Evolutionary conservation across 92 coral and sea anemone genomes (phyloP).

Genomic region (Zoanthus gigantus): DNA sequence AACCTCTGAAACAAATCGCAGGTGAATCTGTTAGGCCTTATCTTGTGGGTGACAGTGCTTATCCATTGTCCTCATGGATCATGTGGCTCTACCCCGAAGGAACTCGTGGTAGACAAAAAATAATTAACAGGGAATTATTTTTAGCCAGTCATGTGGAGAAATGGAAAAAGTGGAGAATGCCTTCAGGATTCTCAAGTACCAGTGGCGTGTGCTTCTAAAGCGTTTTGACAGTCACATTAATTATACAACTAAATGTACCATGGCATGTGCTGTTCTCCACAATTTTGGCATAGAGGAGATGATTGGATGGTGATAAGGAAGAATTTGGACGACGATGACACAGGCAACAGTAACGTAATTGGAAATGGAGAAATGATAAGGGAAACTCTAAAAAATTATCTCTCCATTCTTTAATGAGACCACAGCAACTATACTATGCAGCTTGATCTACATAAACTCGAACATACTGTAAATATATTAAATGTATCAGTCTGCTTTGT

Average conservation of each 20-base stretch:
- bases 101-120: conserved; percentile 44
- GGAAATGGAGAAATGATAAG: conserved; percentile 6
- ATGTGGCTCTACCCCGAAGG: conserved; percentile 63
- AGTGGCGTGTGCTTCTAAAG: conserved; percentile 59
- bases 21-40: conserved; percentile 54
- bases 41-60: conserved; percentile 60
- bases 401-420: conserved; percentile 11
- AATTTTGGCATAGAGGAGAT: conserved; percentile 55
- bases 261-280: conserved; percentile 62
- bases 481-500: not conserved
- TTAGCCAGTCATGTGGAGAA: conserved; percentile 24
- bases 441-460: not conserved
- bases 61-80: conserved; percentile 57
- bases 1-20: conserved; percentile 37
- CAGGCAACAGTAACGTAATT: conserved; percentile 11
- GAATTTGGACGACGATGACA: not conserved
- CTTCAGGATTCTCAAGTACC: conserved; percentile 50
- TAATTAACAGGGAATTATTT: conserved; percentile 56
- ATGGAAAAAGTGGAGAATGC: conserved; percentile 55
- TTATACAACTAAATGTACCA: conserved; percentile 42
- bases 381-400: conserved; percentile 13
- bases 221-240: conserved; percentile 58
- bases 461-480: not conserved
- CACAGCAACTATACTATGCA: not conserved
- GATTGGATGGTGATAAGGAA: conserved; percentile 40